Base-by-base conservation (phyloP, 2,113 vertebrate genomes). In the Cygnus atratus region DNA sequence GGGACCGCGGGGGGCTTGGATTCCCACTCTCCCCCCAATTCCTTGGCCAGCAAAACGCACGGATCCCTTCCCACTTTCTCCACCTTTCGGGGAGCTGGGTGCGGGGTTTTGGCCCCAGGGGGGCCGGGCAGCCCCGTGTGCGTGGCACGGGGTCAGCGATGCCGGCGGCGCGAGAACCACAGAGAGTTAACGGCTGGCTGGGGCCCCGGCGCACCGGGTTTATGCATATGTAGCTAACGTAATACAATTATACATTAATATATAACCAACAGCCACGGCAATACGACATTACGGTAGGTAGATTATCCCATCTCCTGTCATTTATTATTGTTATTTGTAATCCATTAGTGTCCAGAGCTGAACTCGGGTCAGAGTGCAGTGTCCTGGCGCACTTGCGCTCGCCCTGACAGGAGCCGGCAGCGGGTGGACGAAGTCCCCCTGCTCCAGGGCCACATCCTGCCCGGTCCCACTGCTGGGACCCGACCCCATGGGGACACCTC, bases 231-330 rank as follows among this genome's bases (percentile, higher is more conserved):
- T 88, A 94, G 94, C 84, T 84, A 87, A 88, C 15, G 71, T 96
- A 97, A 96, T 88, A 67, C 84, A 96, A 97, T 96, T 96, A 97
- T 90, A 85, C 94, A 95, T 96, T 96, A 96, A 95, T 96, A 94
- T 94, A 96, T 97, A 96, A 97, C 96, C 90, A 96, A 95, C 94
- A 91, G 95, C 79, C 96, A 93, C 25, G 88, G 88, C 88, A 97
- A 95, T 95, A 91, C 95, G 93, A 96, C 95, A 95, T 96, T 96
- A 96, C 90, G 96, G 93, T 96, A 94, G 95, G 95, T 96, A 96
- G 92, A 95, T 96, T 96, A 97, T 88, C 92, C 93, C 93, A 97
- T 95, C 96, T 97, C 93, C 93, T 96, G 96, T 96, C 76, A 96
- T 97, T 96, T 96, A 95, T 96, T 95, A 88, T 82, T 95, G 92